Evolutionary conservation across 2,797 vertebrate species (phyloP).

Genomic region (Pseudochromis fuscus): DNA sequence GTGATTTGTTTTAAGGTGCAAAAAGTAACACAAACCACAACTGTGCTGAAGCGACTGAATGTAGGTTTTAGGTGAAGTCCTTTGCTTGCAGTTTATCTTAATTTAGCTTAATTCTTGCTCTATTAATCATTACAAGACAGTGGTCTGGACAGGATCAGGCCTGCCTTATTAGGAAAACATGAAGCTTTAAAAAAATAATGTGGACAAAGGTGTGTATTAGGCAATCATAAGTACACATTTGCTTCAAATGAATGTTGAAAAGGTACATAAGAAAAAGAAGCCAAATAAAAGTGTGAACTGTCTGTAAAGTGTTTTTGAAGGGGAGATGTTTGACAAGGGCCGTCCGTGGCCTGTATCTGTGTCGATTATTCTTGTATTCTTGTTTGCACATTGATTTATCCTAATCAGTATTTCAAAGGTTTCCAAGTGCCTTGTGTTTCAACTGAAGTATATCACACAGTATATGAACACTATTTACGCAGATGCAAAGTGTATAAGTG

Average conservation of each 20-base stretch:
- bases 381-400: slow-evolving; percentile 76
- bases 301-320: slow-evolving; percentile 1
- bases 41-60: slow-evolving; percentile 50
- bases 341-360: slow-evolving; percentile 61
- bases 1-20: slow-evolving; percentile 45
- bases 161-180: slow-evolving; percentile 3
- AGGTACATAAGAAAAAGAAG: slow-evolving; percentile 28
- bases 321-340: slow-evolving; percentile 73
- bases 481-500: slow-evolving; percentile 64
- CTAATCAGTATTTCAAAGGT: slow-evolving; percentile 69
- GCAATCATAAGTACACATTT: slow-evolving; percentile 44
- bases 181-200: slow-evolving; percentile 23
- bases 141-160: slow-evolving; percentile 70
- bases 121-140: slow-evolving; percentile 64
- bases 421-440: slow-evolving; percentile 82
- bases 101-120: slow-evolving; percentile 15
- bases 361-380: slow-evolving; percentile 57
- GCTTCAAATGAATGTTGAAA: slow-evolving; percentile 38
- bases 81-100: slow-evolving; percentile 19
- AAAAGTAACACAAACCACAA: neutral
- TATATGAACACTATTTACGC: slow-evolving; percentile 62
- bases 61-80: slow-evolving; percentile 27
- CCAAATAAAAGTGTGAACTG: neutral
- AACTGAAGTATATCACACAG: slow-evolving; percentile 59
- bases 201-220: slow-evolving; percentile 63